Evolutionary conservation across 2,797 vertebrate genomes (phyloP).

Genomic region (Bryconaethiops microstoma): DNA sequence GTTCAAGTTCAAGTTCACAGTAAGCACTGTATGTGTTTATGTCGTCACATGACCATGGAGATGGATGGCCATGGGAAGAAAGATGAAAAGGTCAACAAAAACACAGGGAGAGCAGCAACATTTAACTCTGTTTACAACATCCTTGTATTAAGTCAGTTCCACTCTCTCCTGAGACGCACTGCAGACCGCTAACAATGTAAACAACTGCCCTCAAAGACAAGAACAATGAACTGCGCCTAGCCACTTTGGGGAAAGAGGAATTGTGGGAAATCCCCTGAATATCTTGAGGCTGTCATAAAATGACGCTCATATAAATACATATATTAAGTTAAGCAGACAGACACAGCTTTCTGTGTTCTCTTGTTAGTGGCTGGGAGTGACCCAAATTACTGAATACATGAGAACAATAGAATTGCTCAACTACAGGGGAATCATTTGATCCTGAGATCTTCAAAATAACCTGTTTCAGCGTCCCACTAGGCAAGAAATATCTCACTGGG

Average conservation of each 20-base stretch:
- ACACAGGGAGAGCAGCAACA: slow-evolving; percentile 2
- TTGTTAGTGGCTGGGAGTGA: not conserved
- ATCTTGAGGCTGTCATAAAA: slow-evolving; percentile 32
- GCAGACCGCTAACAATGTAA: slow-evolving; percentile 26
- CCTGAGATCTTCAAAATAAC: not conserved
- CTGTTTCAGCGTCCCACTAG: not conserved
- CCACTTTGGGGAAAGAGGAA: slow-evolving; percentile 6
- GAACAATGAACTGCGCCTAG: slow-evolving; percentile 36
- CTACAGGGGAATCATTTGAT: not conserved
- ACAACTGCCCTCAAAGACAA: slow-evolving; percentile 22
- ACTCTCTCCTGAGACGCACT: slow-evolving; percentile 15
- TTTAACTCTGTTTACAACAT: slow-evolving; percentile 41
- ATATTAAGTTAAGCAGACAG: not conserved
- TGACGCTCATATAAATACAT: slow-evolving; percentile 5
- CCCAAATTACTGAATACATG: not conserved
- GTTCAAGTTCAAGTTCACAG: too few relatives aligned
- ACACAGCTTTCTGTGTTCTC: not conserved
- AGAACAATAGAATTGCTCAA: not conserved
- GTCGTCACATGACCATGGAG: not conserved
- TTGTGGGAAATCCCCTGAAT: slow-evolving; percentile 44
- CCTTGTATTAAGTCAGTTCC: slow-evolving; percentile 41
- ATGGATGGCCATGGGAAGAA: slow-evolving; percentile 14
- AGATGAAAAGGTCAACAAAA: slow-evolving; percentile 5
- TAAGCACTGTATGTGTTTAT: not conserved
- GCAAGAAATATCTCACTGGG: not conserved